Conservation (phyloP, 1,140 invertebrate species). For the Saccostrea echinata region DNA sequence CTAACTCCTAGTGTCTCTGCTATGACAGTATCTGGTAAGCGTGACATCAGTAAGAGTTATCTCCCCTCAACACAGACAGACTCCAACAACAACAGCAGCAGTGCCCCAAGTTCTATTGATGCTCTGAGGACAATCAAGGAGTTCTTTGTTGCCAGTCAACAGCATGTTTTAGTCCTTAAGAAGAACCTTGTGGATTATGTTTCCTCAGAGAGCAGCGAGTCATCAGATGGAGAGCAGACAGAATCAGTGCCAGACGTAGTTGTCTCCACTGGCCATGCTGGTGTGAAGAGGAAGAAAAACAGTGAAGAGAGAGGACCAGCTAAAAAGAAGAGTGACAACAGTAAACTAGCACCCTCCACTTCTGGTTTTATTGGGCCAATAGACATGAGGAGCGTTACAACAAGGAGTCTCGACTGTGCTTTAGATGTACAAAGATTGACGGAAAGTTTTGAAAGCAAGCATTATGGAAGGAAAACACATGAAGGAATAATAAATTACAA, state of each 20-base stretch:
- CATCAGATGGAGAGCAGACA: neutral
- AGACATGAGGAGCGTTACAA: slow-evolving; percentile 7
- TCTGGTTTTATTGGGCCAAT: slow-evolving; percentile 15
- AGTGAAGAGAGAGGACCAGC: neutral
- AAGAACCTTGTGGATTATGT: slow-evolving; percentile 33
- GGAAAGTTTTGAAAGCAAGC: slow-evolving; percentile 15
- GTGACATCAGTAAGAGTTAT: neutral
- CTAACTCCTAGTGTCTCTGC: neutral
- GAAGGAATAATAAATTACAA: neutral
- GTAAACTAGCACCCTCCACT: neutral
- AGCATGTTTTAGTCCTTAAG: neutral
- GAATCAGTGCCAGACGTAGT: neutral
- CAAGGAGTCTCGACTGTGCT: neutral
- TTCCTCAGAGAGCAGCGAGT: neutral
- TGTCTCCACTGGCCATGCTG: neutral
- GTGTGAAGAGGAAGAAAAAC: neutral
- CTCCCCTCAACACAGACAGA: neutral
- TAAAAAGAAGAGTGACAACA: neutral
- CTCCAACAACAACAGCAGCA: slow-evolving; percentile 3
- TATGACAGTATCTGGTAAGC: neutral
- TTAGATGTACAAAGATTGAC: neutral
- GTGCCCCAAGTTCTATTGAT: neutral
- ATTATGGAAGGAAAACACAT: neutral
- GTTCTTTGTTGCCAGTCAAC: neutral
- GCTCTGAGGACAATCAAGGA: neutral